These are phyloP conservation scores for Sapayoa aenigma DNA, from an alignment of 2,113 vertebrate genomes.

Conservation along the genomic window DNA sequence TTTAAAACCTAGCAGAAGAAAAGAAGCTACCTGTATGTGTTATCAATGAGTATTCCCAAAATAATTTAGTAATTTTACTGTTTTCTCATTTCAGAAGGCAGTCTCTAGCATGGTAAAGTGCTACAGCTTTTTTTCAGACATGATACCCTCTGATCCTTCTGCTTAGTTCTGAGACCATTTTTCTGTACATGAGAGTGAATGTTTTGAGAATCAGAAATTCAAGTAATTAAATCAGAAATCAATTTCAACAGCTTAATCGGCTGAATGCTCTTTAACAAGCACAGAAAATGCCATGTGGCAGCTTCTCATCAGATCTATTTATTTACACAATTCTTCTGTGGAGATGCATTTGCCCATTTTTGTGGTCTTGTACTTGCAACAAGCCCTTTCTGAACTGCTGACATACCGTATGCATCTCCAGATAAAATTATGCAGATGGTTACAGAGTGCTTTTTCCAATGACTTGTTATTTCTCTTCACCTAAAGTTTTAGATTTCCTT, in stretches of 20 bases:
- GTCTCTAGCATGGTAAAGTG: background rate
- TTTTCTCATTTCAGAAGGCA: background rate
- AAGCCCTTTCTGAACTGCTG: background rate
- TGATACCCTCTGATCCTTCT: background rate
- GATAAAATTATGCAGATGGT: background rate
- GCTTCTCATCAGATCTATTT: background rate
- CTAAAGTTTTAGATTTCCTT: background rate
- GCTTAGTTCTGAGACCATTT: background rate
- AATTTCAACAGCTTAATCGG: background rate
- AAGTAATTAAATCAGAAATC: conserved; percentile 6
- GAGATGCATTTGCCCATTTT: background rate
- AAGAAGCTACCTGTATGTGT: background rate
- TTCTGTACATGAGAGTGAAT: background rate
- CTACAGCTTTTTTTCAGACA: background rate
- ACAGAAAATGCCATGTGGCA: background rate
- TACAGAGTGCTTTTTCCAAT: background rate
- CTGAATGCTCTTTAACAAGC: background rate
- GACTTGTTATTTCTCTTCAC: background rate
- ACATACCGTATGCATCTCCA: accelerated
- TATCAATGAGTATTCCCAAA: background rate
- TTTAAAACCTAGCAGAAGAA: background rate
- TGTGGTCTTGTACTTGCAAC: background rate
- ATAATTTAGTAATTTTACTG: background rate
- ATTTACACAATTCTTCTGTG: background rate
- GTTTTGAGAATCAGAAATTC: background rate